Percentiles rank a stretch among this genome's conserved stretches.
phyloP scores from a whole-genome alignment of 2,888 invertebrate genomes.

The Nephrocerus scutellatus region DNA sequence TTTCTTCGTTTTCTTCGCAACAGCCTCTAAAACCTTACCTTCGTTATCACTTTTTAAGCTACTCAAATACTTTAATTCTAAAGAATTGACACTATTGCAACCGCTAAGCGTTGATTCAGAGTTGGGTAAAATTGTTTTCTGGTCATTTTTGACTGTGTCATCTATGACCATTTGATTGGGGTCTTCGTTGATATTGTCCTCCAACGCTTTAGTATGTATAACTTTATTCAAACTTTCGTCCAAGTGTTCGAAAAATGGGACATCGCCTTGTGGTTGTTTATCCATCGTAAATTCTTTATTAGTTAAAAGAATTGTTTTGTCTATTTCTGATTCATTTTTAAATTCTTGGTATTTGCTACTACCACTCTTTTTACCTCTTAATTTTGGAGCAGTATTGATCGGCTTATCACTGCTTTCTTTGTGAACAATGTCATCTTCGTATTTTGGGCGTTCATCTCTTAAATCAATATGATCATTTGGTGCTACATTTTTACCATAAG shows the following conservation, averaged over 20 bases:
- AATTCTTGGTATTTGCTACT: conserved; percentile 29
- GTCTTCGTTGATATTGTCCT: conserved; percentile 19
- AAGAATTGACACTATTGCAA: no score
- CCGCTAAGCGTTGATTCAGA: conserved; percentile 4
- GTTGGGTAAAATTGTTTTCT: conserved; percentile 4
- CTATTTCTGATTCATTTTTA: no score
- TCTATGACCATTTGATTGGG: conserved; percentile 13
- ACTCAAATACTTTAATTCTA: no score
- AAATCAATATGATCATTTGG: no score
- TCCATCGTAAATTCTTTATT: no score
- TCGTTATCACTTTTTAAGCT: conserved; percentile 26
- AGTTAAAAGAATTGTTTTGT: no score
- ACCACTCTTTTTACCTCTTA: conserved; percentile 36
- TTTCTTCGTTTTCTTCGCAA: conserved; percentile 46
- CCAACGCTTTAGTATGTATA: no score
- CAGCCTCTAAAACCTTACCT: conserved; percentile 39
- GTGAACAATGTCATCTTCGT: conserved; percentile 4
- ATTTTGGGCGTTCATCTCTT: conserved; percentile 7
- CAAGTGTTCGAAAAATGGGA: no score
- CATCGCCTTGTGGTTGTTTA: no score
- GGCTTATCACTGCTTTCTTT: conserved; percentile 28
- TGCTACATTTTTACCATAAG: no score
- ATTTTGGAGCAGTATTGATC: conserved; percentile 42
- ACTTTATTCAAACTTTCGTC: no score
- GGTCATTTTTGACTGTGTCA: conserved; percentile 10